Base-by-base conservation (phyloP, 2,888 invertebrate genomes). In the Scaptomyza caliginosa region DNA sequence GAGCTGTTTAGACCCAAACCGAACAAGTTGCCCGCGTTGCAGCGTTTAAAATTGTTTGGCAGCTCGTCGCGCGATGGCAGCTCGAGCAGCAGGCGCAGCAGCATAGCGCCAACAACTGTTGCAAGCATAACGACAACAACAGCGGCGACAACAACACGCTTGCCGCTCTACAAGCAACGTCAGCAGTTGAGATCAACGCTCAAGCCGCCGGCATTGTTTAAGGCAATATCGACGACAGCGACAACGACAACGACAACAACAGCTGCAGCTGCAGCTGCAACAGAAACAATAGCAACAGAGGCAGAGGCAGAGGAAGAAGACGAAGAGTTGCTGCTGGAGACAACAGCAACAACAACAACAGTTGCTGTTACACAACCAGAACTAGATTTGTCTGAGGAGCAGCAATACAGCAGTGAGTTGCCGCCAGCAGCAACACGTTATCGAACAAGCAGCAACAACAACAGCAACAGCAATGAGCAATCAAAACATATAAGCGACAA, bases 121-220 rank as follows among this genome's bases (percentile, higher is more conserved):
- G 36, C 40, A 3, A 74, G 76, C n/a, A 69, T 78, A 6, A 66
- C 88, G 23, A 51, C 51, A 10, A 26, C 66, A 24, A 62, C 84
- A 17, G 77, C 76, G 19, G 58, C 79, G 2, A 68, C 78, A 23
- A 90, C 90, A 10, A 90, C 90, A 16, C 87, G 90, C 7, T 55
- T 89, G 68, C 89, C 90, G 3, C 64, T 89, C 6, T 90, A 90
- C 71, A 89, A 89, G 60, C 89, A 89, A 67, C 78, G 90, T 5
- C 79, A 87, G 21, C 88, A 88, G 48, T 57, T 82, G 40, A 79
- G 90, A 16, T 84, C 90, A 1, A 89, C 90, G 0, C 50, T 90
- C 0, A 87, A 79, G 43, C 84, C 90, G 3, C 74, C 80, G 8
- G 77, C 77, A 2, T 62, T 77, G 6, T 77, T 86, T 2, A 90